A percentile compares a stretch with the other conserved stretches of the same genome.
phyloP scores from a whole-genome alignment of 1,140 invertebrate genomes.

The Pomacea maculata region DNA sequence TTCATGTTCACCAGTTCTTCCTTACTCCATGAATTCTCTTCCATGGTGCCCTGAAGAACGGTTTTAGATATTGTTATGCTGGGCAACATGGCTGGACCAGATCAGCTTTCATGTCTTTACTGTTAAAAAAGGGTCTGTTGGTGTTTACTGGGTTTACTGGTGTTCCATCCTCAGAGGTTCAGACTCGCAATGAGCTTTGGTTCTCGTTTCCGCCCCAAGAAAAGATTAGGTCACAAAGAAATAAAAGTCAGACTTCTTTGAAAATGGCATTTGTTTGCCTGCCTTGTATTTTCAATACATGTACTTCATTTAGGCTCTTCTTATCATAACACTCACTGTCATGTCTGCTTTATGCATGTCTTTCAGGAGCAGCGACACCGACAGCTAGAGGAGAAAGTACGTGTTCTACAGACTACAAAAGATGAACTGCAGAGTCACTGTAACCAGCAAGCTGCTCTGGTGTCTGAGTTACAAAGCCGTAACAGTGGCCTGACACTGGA shows the following conservation, averaged over 20 bases:
- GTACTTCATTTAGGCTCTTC: too few species aligned
- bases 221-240: too few species aligned
- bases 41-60: too few species aligned
- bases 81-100: too few species aligned
- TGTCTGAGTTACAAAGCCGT: conserved; percentile 55
- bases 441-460: conserved; percentile 50
- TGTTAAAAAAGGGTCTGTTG: neutral
- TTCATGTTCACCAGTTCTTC: too few species aligned
- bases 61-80: too few species aligned
- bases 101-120: too few species aligned
- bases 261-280: too few species aligned
- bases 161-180: neutral
- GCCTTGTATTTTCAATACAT: too few species aligned
- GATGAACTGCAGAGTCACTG: conserved; percentile 58
- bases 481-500: conserved; percentile 56
- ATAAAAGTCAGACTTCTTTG: too few species aligned
- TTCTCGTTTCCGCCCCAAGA: neutral
- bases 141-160: neutral
- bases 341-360: neutral
- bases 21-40: too few species aligned
- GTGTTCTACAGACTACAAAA: conserved; percentile 49
- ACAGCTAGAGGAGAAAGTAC: conserved; percentile 59
- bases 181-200: neutral
- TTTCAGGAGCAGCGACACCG: conserved; percentile 52
- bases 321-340: too few species aligned